Conservation (phyloP, 2,113 vertebrate species). For the Dasypus novemcinctus region DNA sequence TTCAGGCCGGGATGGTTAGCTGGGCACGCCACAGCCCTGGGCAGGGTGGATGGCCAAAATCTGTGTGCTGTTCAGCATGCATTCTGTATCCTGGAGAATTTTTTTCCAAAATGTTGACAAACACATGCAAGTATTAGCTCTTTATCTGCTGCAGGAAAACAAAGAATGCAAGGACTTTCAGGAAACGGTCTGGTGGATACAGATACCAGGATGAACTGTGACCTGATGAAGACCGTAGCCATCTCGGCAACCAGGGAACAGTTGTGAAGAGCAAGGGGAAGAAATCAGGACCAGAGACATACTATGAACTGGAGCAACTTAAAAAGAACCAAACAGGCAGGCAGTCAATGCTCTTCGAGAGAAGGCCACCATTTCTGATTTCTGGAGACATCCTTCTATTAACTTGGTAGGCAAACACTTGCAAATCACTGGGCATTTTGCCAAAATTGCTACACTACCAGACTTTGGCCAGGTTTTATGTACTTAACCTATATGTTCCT, state of each 20-base stretch:
- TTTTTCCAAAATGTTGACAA: background rate
- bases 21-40: no score
- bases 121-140: background rate
- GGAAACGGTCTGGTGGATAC: background rate
- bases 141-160: no score
- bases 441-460: background rate
- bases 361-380: background rate
- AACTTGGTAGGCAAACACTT: no score
- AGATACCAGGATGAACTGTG: background rate
- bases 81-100: background rate
- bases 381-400: background rate
- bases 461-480: background rate
- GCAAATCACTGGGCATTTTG: background rate
- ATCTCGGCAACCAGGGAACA: accelerated
- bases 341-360: background rate
- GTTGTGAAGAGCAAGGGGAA: background rate
- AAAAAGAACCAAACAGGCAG: background rate
- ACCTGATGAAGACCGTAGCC: background rate
- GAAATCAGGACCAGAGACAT: background rate
- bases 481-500: background rate
- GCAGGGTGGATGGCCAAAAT: no score
- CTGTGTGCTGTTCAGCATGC: background rate
- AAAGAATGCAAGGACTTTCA: background rate
- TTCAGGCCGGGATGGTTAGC: background rate
- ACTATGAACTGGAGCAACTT: accelerated